phyloP scores from a whole-genome alignment of 1,140 invertebrate species.

The Conus ventricosus region DNA sequence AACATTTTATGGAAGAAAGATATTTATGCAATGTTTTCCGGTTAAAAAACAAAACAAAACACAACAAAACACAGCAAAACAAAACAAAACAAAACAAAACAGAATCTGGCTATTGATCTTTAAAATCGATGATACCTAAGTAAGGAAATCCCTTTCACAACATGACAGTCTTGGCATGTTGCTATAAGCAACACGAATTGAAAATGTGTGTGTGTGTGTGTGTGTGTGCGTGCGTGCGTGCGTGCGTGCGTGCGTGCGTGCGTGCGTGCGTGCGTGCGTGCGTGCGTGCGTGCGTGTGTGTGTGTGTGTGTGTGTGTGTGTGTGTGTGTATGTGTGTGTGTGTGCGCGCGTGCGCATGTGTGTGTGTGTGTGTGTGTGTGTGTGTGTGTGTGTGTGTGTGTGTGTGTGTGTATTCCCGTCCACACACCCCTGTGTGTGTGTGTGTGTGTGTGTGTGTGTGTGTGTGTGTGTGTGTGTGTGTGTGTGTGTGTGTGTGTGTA shows the following conservation, averaged over 20 bases:
- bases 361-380: neutral
- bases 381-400: slow-evolving; percentile 11
- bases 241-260: slow-evolving; percentile 14
- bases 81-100: too few species aligned
- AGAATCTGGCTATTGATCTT: too few species aligned
- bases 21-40: too few species aligned
- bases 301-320: slow-evolving; percentile 28
- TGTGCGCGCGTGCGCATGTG: neutral
- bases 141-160: too few species aligned
- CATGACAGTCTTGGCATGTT: too few species aligned
- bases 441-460: neutral
- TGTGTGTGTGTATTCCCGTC: slow-evolving; percentile 1
- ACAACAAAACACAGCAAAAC: too few species aligned
- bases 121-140: too few species aligned
- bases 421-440: neutral
- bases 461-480: neutral
- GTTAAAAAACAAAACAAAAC: too few species aligned
- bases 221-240: neutral
- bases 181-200: too few species aligned
- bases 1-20: too few species aligned
- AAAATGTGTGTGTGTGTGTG: slow-evolving; percentile 7
- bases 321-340: slow-evolving; percentile 23
- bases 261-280: slow-evolving; percentile 13
- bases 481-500: slow-evolving; percentile 20
- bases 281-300: slow-evolving; percentile 13